Base-by-base conservation (phyloP, 2,113 vertebrate genomes). In the Xenopus laevis region DNA sequence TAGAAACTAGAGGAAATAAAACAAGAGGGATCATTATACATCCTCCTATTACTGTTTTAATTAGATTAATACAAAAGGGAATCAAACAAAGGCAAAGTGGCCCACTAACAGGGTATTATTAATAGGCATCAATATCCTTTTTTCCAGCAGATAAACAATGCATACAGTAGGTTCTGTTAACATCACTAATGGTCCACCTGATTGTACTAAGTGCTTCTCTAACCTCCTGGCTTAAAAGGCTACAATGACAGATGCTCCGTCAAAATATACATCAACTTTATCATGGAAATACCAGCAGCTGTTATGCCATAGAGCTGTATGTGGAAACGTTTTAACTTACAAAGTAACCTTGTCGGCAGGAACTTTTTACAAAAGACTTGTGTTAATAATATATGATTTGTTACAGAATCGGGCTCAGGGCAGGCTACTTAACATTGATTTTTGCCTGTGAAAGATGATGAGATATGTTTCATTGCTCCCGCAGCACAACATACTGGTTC, bases 311-410 rank as follows among this genome's bases (percentile, higher is more conserved):
- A 72, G 67, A 74, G 73, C 68, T 47, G 52, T 77, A 68, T 81
- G 81, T 85, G 83, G 90, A 90, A 86, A 73, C 88, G 89, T 89
- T 94, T 92, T 87, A 89, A 89, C 87, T 90, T 89, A 87, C 82
- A 84, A 81, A 89, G 84, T 87, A 90, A 92, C 90, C 90, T 94
- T 95, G 92, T 93, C 92, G 93, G 93, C 88, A 94, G 88, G 84
- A 91, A 89, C 85, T 89, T 88, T 89, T 84, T 89, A 92, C 87
- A 91, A 93, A 93, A 91, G 87, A 88, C 83, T 68, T 64, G 53
- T 1, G 79, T 95, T 85, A 95, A 95, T 94, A 94, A 94, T 93
- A 89, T 87, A 95, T 92, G 85, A 87, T 78, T 82, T 82, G 86
- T 90, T 91, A 89, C 84, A 82, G 84, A 84, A 89, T 86, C 88